Percentiles rank a stretch among this genome's conserved stretches.
These are phyloP conservation scores for Melieria crassipennis DNA, from an alignment of 2,888 invertebrate species.

Conservation along the genomic window DNA sequence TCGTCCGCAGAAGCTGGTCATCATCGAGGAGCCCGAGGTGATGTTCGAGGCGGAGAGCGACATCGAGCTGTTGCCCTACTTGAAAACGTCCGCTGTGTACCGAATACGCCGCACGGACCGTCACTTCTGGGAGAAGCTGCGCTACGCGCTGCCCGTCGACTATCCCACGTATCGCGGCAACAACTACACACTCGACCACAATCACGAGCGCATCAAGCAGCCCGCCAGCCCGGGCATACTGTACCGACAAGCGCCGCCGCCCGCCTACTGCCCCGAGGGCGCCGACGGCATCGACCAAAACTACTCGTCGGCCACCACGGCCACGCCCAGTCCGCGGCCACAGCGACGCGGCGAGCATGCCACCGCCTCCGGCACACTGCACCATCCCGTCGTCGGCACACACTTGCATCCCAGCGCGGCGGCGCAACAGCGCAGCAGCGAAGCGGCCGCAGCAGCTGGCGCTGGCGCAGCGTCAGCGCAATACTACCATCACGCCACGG, in stretches of 20 bases:
- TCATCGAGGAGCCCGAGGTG: slow-evolving; percentile 87
- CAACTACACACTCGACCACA: slow-evolving; percentile 81
- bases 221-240: slow-evolving; percentile 64
- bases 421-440: slow-evolving; percentile 47
- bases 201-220: slow-evolving; percentile 65
- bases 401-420: slow-evolving; percentile 52
- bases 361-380: slow-evolving; percentile 58
- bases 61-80: slow-evolving; percentile 86
- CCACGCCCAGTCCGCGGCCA: slow-evolving; percentile 71
- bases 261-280: slow-evolving; percentile 62
- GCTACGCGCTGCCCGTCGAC: slow-evolving; percentile 85
- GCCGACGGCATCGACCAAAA: slow-evolving; percentile 61
- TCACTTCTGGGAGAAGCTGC: slow-evolving; percentile 92
- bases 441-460: slow-evolving; percentile 26
- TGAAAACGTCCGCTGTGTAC: slow-evolving; percentile 80
- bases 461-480: slow-evolving; percentile 37
- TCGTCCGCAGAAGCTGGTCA: slow-evolving; percentile 85
- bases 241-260: slow-evolving; percentile 65
- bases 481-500: slow-evolving; percentile 60
- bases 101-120: slow-evolving; percentile 88
- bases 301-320: slow-evolving; percentile 74
- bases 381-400: slow-evolving; percentile 39
- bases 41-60: slow-evolving; percentile 86
- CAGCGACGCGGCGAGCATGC: slow-evolving; percentile 64
- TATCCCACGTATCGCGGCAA: slow-evolving; percentile 81